These are phyloP conservation scores for Amblyteles armatorius DNA, from an alignment of 2,888 invertebrate species.

Conservation along the genomic window DNA sequence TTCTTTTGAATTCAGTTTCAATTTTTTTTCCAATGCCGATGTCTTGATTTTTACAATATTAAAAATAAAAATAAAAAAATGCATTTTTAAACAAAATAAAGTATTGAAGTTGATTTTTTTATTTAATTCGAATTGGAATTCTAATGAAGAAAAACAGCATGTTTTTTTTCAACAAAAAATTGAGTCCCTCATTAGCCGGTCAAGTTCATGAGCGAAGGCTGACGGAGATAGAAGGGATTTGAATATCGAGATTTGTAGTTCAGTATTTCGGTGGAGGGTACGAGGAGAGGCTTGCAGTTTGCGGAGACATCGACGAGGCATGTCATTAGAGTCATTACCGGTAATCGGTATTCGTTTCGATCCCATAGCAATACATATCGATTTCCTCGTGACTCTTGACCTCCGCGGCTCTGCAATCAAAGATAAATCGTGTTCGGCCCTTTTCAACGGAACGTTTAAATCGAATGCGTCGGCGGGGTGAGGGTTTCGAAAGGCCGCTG, in stretches of 20 bases:
- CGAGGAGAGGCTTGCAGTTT: slow-evolving; percentile 48
- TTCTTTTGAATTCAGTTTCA: neutral
- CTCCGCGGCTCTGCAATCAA: slow-evolving; percentile 72
- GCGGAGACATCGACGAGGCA: slow-evolving; percentile 62
- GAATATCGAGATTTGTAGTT: slow-evolving; percentile 27
- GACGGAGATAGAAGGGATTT: neutral
- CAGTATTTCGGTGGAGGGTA: slow-evolving; percentile 55
- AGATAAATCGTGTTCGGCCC: slow-evolving; percentile 81
- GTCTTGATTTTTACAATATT: neutral
- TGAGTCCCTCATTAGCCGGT: neutral
- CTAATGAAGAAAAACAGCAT: neutral
- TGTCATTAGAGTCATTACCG: slow-evolving; percentile 79
- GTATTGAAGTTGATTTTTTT: too few relatives aligned
- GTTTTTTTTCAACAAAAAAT: neutral
- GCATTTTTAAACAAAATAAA: too few relatives aligned
- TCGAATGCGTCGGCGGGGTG: slow-evolving; percentile 73
- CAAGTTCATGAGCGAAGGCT: neutral
- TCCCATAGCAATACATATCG: slow-evolving; percentile 73
- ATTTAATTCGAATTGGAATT: neutral
- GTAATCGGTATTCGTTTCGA: slow-evolving; percentile 77
- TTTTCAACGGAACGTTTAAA: slow-evolving; percentile 79
- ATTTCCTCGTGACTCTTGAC: slow-evolving; percentile 79
- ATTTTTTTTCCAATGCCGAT: neutral
- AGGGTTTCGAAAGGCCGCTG: slow-evolving; percentile 61
- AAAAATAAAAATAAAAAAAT: too few relatives aligned